Evolutionary conservation across 2,888 invertebrate genomes (phyloP).

Genomic region (Prosopocoilus inquinatus): DNA sequence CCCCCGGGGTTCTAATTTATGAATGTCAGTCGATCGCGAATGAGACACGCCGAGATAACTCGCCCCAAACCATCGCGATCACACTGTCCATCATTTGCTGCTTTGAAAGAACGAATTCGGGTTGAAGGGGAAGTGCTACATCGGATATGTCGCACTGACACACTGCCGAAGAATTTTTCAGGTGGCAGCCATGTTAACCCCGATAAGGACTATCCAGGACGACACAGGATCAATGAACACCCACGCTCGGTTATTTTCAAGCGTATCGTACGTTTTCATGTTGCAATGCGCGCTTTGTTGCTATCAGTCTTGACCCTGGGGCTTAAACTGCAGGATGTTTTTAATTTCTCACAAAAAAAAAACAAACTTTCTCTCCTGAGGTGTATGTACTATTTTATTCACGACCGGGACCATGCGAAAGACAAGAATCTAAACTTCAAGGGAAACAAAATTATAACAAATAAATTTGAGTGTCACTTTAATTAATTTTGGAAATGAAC

Average conservation of each 20-base stretch:
- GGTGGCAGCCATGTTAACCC: constrained; percentile 23
- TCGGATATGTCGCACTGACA: neutral
- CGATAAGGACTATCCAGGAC: constrained; percentile 12
- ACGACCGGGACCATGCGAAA: too few species aligned
- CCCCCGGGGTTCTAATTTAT: constrained; percentile 13
- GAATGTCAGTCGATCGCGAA: constrained; percentile 6
- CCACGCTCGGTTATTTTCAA: constrained; percentile 12
- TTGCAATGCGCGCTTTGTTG: too few species aligned
- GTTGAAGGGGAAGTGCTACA: neutral
- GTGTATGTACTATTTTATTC: too few species aligned
- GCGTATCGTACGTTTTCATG: too few species aligned
- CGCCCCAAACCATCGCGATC: constrained; percentile 17
- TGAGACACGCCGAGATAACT: neutral
- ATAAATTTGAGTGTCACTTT: too few species aligned
- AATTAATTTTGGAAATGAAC: too few species aligned
- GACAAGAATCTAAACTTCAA: too few species aligned
- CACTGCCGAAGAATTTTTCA: constrained; percentile 10
- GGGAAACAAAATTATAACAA: too few species aligned
- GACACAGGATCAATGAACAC: constrained; percentile 23
- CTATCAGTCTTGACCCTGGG: too few species aligned
- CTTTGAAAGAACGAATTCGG: constrained; percentile 12
- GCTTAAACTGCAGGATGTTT: too few species aligned
- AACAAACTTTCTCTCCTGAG: too few species aligned
- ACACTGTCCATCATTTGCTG: constrained; percentile 11
- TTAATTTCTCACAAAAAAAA: too few species aligned